Percentiles rank a stretch among this genome's conserved stretches.
These are phyloP conservation scores for Parapsyche elsis DNA, from an alignment of 1,140 invertebrate species.

Conservation along the genomic window DNA sequence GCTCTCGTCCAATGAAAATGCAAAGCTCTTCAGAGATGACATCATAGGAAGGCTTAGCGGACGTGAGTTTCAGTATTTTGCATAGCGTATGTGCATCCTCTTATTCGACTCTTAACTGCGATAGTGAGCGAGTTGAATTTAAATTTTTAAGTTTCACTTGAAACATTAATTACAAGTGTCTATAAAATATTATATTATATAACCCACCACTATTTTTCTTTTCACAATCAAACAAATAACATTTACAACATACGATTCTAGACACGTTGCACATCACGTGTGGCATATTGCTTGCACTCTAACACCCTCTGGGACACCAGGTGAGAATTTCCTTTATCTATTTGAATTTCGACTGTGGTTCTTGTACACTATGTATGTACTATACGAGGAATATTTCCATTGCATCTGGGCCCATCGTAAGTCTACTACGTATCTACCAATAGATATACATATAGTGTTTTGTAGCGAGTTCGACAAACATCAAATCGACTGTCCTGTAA, in stretches of 20 bases:
- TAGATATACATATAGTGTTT: too few relatives aligned
- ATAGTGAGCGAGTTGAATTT: neutral
- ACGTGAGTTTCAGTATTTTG: constrained; percentile 38
- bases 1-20: constrained; percentile 48
- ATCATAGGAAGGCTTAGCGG: constrained; percentile 37
- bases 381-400: neutral
- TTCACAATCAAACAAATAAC: too few relatives aligned
- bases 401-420: too few relatives aligned
- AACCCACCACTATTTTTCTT: too few relatives aligned
- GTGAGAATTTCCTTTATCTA: too few relatives aligned
- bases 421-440: too few relatives aligned
- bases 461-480: neutral
- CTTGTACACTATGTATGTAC: neutral
- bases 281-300: too few relatives aligned
- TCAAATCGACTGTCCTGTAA: neutral
- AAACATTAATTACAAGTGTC: too few relatives aligned
- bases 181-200: too few relatives aligned
- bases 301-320: too few relatives aligned
- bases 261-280: too few relatives aligned
- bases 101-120: constrained; percentile 9
- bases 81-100: constrained; percentile 21
- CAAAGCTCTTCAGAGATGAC: constrained; percentile 48
- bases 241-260: too few relatives aligned
- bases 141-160: neutral
- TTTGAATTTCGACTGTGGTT: neutral